Evolutionary conservation across 1,140 invertebrate genomes (phyloP), one percentile per base, ranked within the genome.

Genomic region (Trichonephila clavipes): DNA sequence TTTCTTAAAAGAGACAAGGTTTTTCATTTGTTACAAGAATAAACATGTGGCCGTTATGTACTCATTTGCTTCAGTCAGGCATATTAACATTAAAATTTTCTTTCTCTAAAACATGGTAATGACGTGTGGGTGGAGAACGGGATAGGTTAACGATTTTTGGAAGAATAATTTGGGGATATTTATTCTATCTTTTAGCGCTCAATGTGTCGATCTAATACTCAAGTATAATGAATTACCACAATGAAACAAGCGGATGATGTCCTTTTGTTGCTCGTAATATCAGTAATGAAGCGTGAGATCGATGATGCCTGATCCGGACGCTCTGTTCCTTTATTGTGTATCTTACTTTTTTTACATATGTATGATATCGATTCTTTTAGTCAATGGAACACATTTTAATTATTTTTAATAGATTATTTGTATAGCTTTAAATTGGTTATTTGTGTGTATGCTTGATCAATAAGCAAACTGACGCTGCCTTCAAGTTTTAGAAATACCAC

Each of bases 71-170:
- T 24, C 72, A 77, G 18, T 77, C 24, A 83, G 51, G n/a, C 44
- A 24, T 83, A 19, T 83, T 83, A 19, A 51, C 82, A 83, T 59
- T n/a, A 58, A n/a, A n/a, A 51, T 83, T 59, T 24, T 21, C 34
- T 44, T 64, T 64, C 24, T 64, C 34, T 66, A 61, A 88, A 51
- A 66, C 86, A 21, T 44, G 86, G 40, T 24, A 66, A 64, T 62
- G 86, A 64, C 40, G 61, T 66, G 86, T 64, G 19, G 21, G 18
- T 44, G 28, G 28, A 40, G n/a, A 64, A 64, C 86, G 21, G 86
- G 62, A 61, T 88, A 44, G 86, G 86, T 40, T 24, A 88, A 40
- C 62, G 61, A 40, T 44, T 44, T 40, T 40, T 64, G 61, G 86
- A 88, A 88, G 86, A 88, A 7, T 88, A 61, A 64, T 66, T 64